Evolutionary conservation across 2,113 vertebrate species (phyloP).

Genomic region (Proteles cristata): DNA sequence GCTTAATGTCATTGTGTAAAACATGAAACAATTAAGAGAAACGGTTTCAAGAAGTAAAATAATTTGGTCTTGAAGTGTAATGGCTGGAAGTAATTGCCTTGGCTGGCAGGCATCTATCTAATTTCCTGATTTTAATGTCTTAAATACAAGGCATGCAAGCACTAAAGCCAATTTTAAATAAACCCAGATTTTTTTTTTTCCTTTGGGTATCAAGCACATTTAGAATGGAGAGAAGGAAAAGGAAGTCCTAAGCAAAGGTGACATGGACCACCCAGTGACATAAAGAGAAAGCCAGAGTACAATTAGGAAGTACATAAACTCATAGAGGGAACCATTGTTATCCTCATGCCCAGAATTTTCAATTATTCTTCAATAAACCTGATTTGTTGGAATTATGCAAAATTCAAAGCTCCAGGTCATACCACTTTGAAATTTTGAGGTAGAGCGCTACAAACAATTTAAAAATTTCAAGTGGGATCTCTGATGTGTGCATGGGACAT

Average conservation of each 20-base stretch:
- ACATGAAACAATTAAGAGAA: constrained; percentile 64
- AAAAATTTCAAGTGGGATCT: not conserved
- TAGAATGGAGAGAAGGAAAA: not conserved
- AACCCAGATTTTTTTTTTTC: not conserved
- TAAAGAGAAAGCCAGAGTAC: not conserved
- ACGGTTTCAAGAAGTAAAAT: constrained; percentile 65
- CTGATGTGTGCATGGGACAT: not conserved
- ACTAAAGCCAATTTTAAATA: constrained; percentile 67
- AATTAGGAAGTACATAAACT: not conserved
- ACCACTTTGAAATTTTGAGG: constrained; percentile 20
- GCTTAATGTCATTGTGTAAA: constrained; percentile 47
- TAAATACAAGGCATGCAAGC: constrained; percentile 71
- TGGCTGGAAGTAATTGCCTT: constrained; percentile 71
- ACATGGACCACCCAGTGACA: not conserved
- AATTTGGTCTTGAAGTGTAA: constrained; percentile 63
- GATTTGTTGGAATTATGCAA: not conserved
- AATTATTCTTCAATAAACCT: not conserved
- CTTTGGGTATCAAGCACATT: not conserved
- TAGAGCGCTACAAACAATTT: not conserved
- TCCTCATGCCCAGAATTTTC: not conserved
- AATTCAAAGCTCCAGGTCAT: not conserved
- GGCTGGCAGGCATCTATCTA: constrained; percentile 61
- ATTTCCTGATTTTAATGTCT: constrained; percentile 72
- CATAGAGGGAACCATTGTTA: not conserved
- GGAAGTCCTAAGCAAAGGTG: not conserved